Conservation (phyloP, 2,888 invertebrate genomes). For the Ypsolopha scabrella region DNA sequence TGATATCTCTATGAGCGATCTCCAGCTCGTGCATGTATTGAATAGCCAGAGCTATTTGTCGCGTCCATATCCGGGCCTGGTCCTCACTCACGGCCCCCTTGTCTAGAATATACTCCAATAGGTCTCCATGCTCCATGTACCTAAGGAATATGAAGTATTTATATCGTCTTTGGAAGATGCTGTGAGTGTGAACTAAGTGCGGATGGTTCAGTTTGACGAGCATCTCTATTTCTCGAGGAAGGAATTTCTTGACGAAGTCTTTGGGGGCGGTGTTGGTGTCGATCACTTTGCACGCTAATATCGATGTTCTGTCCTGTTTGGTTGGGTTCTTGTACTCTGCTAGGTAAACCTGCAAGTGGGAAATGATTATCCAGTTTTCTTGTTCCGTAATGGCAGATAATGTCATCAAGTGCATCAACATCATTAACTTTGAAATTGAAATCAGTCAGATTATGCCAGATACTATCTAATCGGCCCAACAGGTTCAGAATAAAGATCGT, state of each 20-base stretch:
- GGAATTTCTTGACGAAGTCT: slow-evolving; percentile 84
- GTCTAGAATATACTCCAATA: slow-evolving; percentile 77
- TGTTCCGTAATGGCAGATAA: too few species aligned
- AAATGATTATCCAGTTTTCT: neutral
- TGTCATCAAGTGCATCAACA: too few species aligned
- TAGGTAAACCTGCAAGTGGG: slow-evolving; percentile 42
- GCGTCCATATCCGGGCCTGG: slow-evolving; percentile 78
- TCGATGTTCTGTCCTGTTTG: slow-evolving; percentile 44
- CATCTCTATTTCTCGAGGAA: slow-evolving; percentile 86
- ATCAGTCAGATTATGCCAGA: too few species aligned
- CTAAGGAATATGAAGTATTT: slow-evolving; percentile 86
- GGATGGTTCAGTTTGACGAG: slow-evolving; percentile 82
- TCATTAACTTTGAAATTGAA: too few species aligned
- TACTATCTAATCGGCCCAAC: too few species aligned
- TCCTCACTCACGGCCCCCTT: slow-evolving; percentile 75
- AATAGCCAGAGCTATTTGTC: slow-evolving; percentile 76
- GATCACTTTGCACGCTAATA: slow-evolving; percentile 80
- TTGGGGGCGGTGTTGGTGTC: slow-evolving; percentile 79
- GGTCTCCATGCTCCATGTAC: slow-evolving; percentile 79
- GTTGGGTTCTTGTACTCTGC: slow-evolving; percentile 54
- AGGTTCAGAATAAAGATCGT: too few species aligned
- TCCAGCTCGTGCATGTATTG: slow-evolving; percentile 82
- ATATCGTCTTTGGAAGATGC: slow-evolving; percentile 76
- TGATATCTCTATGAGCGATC: slow-evolving; percentile 84
- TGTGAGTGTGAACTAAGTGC: slow-evolving; percentile 83